phyloP scores from a whole-genome alignment of 2,797 vertebrate genomes.

The Argentina silus region DNA sequence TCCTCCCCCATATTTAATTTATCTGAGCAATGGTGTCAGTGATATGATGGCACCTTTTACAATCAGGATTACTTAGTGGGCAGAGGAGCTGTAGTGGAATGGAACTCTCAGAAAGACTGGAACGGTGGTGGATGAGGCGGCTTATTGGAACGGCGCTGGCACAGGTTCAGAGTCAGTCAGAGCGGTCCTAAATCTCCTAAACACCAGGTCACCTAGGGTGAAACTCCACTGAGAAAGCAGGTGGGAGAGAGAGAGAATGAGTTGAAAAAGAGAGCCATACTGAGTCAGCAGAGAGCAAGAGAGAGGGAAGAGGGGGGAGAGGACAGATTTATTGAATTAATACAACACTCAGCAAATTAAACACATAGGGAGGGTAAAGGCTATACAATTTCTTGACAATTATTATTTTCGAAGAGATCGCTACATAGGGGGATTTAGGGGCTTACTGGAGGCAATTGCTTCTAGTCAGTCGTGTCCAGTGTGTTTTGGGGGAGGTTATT shows the following conservation, averaged over 20 bases:
- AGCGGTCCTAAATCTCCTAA: constrained; percentile 39
- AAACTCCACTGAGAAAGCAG: constrained; percentile 17
- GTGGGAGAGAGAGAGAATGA: constrained; percentile 6
- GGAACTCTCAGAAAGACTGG: neutral
- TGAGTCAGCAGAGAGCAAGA: constrained; percentile 14
- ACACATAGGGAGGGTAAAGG: constrained; percentile 15
- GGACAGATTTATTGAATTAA: constrained; percentile 47
- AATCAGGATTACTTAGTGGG: neutral
- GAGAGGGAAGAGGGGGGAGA: neutral
- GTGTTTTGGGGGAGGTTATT: neutral
- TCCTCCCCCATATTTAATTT: too few relatives aligned
- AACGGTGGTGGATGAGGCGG: constrained; percentile 8
- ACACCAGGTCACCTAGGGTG: constrained; percentile 37
- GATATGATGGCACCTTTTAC: too few relatives aligned
- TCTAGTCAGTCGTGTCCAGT: neutral
- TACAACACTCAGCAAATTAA: constrained; percentile 42
- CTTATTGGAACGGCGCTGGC: constrained; percentile 38
- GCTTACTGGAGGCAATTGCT: neutral
- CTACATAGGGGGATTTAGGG: neutral
- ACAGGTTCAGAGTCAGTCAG: constrained; percentile 31
- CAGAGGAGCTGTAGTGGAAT: neutral
- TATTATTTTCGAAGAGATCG: constrained; percentile 22
- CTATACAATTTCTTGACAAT: constrained; percentile 31
- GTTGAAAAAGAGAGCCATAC: neutral
- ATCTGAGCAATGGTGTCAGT: too few relatives aligned